phyloP scores from a whole-genome alignment of 2,797 vertebrate genomes.

The Poeciliopsis turneri region DNA sequence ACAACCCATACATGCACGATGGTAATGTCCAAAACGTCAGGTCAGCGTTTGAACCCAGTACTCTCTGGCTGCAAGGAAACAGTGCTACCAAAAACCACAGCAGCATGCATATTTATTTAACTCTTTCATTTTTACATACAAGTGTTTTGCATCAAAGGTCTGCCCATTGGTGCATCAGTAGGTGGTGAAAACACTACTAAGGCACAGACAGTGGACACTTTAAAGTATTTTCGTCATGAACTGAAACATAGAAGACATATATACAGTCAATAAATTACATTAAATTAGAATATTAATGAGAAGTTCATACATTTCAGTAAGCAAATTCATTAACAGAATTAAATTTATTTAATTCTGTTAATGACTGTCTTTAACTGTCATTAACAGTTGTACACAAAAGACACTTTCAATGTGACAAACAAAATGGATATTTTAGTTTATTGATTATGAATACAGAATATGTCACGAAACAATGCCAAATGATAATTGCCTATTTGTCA shows the following conservation, averaged over 20 bases:
- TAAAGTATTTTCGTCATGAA: not conserved
- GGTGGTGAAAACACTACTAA: not conserved
- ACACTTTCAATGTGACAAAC: too few relatives aligned
- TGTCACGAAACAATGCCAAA: too few relatives aligned
- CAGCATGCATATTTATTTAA: not conserved
- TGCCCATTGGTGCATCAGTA: not conserved
- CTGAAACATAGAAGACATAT: not conserved
- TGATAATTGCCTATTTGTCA: too few relatives aligned
- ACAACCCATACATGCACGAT: not conserved
- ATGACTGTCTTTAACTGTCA: too few relatives aligned
- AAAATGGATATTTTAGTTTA: too few relatives aligned
- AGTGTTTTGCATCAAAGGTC: not conserved
- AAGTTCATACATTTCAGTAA: not conserved
- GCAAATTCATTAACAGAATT: not conserved
- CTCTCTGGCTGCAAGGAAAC: not conserved
- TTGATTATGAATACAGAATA: not conserved
- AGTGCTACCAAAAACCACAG: not conserved
- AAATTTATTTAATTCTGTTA: too few relatives aligned
- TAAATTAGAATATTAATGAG: not conserved
- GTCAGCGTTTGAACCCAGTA: not conserved
- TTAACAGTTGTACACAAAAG: too few relatives aligned
- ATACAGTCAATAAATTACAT: not conserved
- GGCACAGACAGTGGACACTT: not conserved
- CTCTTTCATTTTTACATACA: not conserved
- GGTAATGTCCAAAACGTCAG: not conserved